These are phyloP conservation scores for Calephelis nemesis DNA, from an alignment of 1,140 invertebrate genomes.

Conservation along the genomic window DNA sequence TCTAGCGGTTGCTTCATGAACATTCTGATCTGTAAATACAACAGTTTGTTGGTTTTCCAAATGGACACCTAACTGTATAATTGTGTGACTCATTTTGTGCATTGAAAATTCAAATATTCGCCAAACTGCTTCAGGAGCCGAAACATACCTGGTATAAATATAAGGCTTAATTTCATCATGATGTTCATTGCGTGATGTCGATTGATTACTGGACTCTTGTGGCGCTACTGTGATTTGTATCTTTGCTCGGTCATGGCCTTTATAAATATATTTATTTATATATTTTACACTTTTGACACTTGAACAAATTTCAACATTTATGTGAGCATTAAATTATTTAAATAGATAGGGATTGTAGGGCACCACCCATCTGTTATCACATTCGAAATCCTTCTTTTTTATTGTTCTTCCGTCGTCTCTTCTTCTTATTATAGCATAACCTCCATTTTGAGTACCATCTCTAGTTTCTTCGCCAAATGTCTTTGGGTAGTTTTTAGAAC, in stretches of 20 bases:
- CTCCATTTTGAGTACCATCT: background rate
- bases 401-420: slow-evolving; percentile 1
- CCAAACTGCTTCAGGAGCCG: background rate
- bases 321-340: background rate
- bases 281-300: slow-evolving; percentile 4
- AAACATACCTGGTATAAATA: background rate
- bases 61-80: background rate
- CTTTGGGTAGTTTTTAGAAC: slow-evolving; percentile 3
- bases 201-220: background rate
- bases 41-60: background rate
- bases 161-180: background rate
- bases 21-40: background rate
- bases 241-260: background rate
- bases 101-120: background rate
- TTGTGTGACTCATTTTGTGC: background rate
- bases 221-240: background rate
- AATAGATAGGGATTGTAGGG: too few relatives aligned
- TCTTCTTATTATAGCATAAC: slow-evolving; percentile 1
- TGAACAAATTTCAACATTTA: slow-evolving; percentile 4
- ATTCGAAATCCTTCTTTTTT: slow-evolving; percentile 2
- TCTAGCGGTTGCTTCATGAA: background rate
- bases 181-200: background rate
- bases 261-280: slow-evolving; percentile 7
- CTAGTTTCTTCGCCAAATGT: background rate
- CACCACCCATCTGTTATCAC: background rate